These are phyloP conservation scores for Pachliopta kotzebuea DNA, from an alignment of 2,888 invertebrate species.

Conservation along the genomic window DNA sequence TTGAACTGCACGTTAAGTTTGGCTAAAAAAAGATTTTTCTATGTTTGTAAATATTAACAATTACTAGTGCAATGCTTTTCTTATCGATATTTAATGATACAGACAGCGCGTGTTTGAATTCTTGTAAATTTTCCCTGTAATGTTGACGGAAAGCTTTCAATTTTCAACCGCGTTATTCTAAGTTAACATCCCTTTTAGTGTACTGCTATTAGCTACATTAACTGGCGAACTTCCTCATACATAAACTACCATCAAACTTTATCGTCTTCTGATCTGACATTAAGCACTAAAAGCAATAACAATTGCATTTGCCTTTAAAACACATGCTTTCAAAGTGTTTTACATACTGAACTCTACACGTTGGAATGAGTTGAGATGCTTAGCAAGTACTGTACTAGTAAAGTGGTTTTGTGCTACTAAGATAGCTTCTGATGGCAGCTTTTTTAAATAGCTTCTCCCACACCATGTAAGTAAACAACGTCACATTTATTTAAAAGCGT, in stretches of 20 bases:
- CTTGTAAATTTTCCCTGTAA: no score
- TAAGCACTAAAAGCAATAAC: constrained; percentile 57
- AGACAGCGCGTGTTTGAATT: no score
- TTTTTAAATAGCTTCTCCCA: constrained; percentile 48
- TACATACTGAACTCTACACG: constrained; percentile 54
- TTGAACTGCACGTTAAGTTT: no score
- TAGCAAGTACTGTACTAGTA: constrained; percentile 51
- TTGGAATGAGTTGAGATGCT: constrained; percentile 61
- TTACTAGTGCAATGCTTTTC: no score
- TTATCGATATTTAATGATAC: no score
- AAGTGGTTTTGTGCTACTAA: constrained; percentile 58
- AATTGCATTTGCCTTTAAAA: constrained; percentile 63
- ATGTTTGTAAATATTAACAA: no score
- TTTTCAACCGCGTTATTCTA: constrained; percentile 54
- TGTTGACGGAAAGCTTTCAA: no score
- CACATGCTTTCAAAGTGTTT: constrained; percentile 60
- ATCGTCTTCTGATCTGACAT: constrained; percentile 56
- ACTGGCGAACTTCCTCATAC: constrained; percentile 48
- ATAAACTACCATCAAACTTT: constrained; percentile 52
- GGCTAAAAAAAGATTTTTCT: no score
- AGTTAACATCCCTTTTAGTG: no score
- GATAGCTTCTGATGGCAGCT: constrained; percentile 59
- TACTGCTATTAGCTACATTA: no score
- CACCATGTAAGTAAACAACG: no score
- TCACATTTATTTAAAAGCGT: no score